phyloP scores from a whole-genome alignment of 2,797 vertebrate species.

The Malurus splendens region DNA sequence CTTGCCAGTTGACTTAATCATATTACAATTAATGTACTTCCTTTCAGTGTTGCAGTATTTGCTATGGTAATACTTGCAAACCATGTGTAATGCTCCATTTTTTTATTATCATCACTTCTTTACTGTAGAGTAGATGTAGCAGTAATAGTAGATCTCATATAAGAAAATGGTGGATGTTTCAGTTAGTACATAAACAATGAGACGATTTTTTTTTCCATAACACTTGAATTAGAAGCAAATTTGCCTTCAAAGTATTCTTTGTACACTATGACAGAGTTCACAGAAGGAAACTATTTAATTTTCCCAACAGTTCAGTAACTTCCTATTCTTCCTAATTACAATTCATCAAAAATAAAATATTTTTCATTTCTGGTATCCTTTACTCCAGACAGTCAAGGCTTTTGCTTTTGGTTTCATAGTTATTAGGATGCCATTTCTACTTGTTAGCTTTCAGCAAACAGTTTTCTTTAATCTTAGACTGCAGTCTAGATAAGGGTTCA shows the following conservation, averaged over 20 bases:
- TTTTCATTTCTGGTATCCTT: not conserved
- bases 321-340: not conserved
- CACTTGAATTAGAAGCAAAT: conserved; percentile 4
- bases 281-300: conserved; percentile 13
- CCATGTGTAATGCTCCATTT: not conserved
- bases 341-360: not conserved
- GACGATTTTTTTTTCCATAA: not conserved
- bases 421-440: not conserved
- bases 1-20: not conserved
- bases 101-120: not conserved
- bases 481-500: not conserved
- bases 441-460: not conserved
- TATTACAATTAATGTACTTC: not conserved
- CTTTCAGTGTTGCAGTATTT: not conserved
- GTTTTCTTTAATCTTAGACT: not conserved
- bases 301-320: not conserved
- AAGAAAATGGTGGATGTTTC: not conserved
- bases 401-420: not conserved
- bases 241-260: not conserved
- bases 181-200: not conserved
- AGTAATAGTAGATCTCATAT: not conserved
- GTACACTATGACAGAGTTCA: not conserved
- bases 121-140: not conserved
- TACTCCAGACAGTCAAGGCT: not conserved
- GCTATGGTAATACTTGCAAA: not conserved